These are phyloP conservation scores for Probosciger aterrimus DNA, from an alignment of 2,113 vertebrate species.

Conservation along the genomic window DNA sequence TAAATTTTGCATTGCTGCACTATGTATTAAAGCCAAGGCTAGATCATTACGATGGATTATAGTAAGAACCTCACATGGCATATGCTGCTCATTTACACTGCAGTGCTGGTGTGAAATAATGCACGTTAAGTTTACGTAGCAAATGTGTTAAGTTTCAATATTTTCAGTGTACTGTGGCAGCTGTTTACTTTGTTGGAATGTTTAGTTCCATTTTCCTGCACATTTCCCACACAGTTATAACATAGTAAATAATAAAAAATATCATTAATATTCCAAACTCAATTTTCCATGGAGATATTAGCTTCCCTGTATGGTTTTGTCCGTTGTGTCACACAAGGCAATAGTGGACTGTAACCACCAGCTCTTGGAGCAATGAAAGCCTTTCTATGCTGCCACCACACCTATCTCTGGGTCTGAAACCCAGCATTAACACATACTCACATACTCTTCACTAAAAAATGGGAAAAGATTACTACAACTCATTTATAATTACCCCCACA, in stretches of 20 bases:
- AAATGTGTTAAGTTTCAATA: not conserved
- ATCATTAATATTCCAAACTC: not conserved
- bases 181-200: not conserved
- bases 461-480: not conserved
- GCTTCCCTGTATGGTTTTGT: not conserved
- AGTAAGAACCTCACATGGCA: not conserved
- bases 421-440: not conserved
- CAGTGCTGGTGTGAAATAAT: conserved; percentile 14
- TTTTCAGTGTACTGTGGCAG: not conserved
- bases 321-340: not conserved
- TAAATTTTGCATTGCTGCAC: not conserved
- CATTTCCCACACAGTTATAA: not conserved
- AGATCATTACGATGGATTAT: not conserved
- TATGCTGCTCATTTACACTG: not conserved
- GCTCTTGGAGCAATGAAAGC: not conserved
- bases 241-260: not conserved
- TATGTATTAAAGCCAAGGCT: not conserved
- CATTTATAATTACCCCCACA: not conserved
- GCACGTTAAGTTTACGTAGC: not conserved
- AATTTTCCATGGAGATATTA: not conserved
- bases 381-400: not conserved
- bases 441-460: not conserved
- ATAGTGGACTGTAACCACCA: not conserved
- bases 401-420: not conserved
- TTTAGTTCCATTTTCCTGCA: not conserved